Conservation (phyloP, 2,797 vertebrate species). For the Anisognathus igniventris region DNA sequence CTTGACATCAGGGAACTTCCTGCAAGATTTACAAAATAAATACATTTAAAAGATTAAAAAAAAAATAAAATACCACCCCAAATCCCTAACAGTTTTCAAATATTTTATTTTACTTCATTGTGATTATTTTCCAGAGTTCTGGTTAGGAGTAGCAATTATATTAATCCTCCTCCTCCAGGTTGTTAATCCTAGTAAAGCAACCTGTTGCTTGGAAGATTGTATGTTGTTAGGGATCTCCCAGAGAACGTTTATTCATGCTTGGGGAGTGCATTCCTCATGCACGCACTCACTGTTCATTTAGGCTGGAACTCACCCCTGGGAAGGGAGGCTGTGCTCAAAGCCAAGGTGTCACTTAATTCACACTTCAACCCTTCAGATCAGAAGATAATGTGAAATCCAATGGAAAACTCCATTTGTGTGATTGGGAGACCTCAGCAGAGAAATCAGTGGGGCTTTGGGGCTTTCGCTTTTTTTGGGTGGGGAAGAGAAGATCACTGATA, state of each 20-base stretch:
- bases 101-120: not conserved
- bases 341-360: constrained; percentile 16
- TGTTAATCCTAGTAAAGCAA: constrained; percentile 48
- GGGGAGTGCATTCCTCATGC: not conserved
- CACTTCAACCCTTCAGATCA: not conserved
- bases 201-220: constrained; percentile 42
- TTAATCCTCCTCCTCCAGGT: constrained; percentile 43
- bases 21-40: not conserved
- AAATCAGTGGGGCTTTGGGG: not conserved
- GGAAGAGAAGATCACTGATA: not conserved
- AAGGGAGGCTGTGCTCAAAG: not conserved
- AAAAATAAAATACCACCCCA: not conserved
- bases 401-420: not conserved
- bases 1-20: not conserved
- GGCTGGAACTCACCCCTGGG: not conserved
- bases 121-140: not conserved
- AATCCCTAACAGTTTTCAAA: not conserved
- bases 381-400: constrained; percentile 29
- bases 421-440: not conserved
- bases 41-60: not conserved
- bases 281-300: not conserved
- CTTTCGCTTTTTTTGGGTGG: not conserved
- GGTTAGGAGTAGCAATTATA: constrained; percentile 40
- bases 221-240: constrained; percentile 19
- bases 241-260: constrained; percentile 40